Base-by-base conservation (phyloP, 2,113 vertebrate genomes). In the Naja naja region DNA sequence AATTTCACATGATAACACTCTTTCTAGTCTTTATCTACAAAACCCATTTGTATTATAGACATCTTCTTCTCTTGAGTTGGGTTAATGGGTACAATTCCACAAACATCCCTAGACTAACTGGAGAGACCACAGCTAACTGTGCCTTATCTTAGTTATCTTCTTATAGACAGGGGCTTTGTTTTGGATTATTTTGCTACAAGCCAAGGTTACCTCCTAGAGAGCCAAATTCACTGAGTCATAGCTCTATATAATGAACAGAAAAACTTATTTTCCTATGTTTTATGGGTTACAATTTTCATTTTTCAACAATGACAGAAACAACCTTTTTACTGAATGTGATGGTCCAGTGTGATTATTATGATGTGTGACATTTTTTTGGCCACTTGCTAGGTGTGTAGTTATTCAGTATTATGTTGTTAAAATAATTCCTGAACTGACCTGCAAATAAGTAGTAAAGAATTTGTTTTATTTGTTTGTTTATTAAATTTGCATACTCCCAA, bases 341-440 rank as follows among this genome's bases (percentile, higher is more conserved):
- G 45, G 93, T 95, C 34, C 93, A 91, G 93, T 94, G 96, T 95
- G 95, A 94, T 81, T 81, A 20, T 43, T 81, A 81, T 89, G 56
- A 27, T 92, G 54, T 95, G 93, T 95, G 97, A 96, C 97, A 92
- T 74, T 96, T 96, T 95, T 95, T 91, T 64, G 85, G 45, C 4
- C 86, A 23, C n/a, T 85, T 91, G 2, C n/a, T 53, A 20, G 20
- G 22, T 52, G 22, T 64, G 27, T n/a, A 5, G 4, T 27, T 47
- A 18, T 85, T 5, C 43, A 30, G 20, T 20, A 43, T 16, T 43
- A 22, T 2, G 5, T 18, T 11, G 39, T n/a, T 43, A 86, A 58
- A 91, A 49, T 87, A 20, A 11, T 7, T 52, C 43, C 43, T 52
- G 20, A 88, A 69, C 23, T 74, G n/a, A 34, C 5, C 30, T 47